These are phyloP conservation scores for Carposina sasakii DNA, from an alignment of 1,140 invertebrate genomes.

Conservation along the genomic window DNA sequence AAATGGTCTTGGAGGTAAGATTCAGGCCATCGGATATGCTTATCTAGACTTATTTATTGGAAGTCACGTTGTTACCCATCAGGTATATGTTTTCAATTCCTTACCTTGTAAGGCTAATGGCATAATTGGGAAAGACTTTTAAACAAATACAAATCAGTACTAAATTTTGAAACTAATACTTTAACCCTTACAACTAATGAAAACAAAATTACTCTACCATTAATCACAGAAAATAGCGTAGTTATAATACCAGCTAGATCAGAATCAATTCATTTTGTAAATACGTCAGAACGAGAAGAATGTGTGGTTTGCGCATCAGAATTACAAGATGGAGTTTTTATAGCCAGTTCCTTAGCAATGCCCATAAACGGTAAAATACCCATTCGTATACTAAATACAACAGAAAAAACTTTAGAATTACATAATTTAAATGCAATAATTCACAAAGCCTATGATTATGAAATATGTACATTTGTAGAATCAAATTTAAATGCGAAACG, in stretches of 20 bases:
- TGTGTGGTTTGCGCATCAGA: background rate
- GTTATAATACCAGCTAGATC: too few species aligned
- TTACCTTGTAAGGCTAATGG: slow-evolving; percentile 20
- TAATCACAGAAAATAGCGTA: too few species aligned
- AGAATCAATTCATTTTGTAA: too few species aligned
- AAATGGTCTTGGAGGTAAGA: slow-evolving; percentile 24
- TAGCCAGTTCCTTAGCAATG: background rate
- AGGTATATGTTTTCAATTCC: slow-evolving; percentile 27
- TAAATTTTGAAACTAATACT: background rate
- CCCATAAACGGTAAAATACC: slow-evolving; percentile 2
- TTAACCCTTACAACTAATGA: too few species aligned
- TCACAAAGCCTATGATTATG: background rate
- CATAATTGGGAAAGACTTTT: slow-evolving; percentile 18
- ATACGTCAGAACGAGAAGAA: too few species aligned
- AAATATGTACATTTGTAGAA: background rate
- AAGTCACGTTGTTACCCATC: slow-evolving; percentile 13
- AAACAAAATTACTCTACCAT: too few species aligned
- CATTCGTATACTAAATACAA: background rate
- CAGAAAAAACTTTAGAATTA: background rate
- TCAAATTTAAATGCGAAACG: background rate
- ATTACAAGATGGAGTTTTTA: slow-evolving; percentile 2
- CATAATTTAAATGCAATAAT: background rate
- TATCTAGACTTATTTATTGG: slow-evolving; percentile 13
- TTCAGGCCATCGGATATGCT: slow-evolving; percentile 25
- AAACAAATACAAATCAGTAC: slow-evolving; percentile 13